These are phyloP conservation scores for Clistopyga incitator DNA, from an alignment of 2,888 invertebrate genomes.

Conservation along the genomic window DNA sequence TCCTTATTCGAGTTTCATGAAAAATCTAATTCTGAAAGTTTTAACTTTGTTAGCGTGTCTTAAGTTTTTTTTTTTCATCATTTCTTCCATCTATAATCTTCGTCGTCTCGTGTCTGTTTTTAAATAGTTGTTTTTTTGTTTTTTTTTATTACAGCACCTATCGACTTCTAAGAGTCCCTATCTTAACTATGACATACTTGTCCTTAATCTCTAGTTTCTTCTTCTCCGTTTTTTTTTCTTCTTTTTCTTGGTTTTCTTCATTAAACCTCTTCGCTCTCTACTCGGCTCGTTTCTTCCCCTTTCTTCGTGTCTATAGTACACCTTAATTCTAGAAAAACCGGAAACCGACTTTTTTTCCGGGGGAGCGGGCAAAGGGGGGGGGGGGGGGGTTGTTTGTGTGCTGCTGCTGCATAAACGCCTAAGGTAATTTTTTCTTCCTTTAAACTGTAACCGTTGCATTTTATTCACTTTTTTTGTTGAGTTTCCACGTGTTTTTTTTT, in stretches of 20 bases:
- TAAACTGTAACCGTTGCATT: slow-evolving; percentile 37
- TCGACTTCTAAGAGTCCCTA: slow-evolving; percentile 83
- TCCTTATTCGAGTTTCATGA: slow-evolving; percentile 84
- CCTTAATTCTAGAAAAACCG: slow-evolving; percentile 42
- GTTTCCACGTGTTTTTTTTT: slow-evolving; percentile 27
- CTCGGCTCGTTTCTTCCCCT: slow-evolving; percentile 42
- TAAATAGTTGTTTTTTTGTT: slow-evolving; percentile 83
- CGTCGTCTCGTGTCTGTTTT: slow-evolving; percentile 69
- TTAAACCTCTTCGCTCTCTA: slow-evolving; percentile 40
- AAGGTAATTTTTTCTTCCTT: slow-evolving; percentile 29
- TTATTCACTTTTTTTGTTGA: slow-evolving; percentile 22
- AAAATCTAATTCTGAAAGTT: slow-evolving; percentile 88
- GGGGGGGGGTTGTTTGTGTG: not conserved
- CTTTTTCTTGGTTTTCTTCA: slow-evolving; percentile 32
- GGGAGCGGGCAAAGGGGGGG: not conserved
- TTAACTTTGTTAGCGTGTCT: slow-evolving; percentile 85
- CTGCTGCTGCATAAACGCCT: slow-evolving; percentile 7
- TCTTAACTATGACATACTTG: slow-evolving; percentile 85
- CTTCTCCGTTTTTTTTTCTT: slow-evolving; percentile 30
- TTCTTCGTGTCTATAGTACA: slow-evolving; percentile 50
- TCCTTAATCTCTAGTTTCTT: slow-evolving; percentile 83
- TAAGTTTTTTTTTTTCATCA: slow-evolving; percentile 87
- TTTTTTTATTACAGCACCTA: slow-evolving; percentile 87
- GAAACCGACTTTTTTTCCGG: slow-evolving; percentile 11
- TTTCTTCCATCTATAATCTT: slow-evolving; percentile 84